A percentile compares a stretch with the other conserved stretches of the same genome.
Conservation (phyloP, 2,113 vertebrate genomes). For the Bothrops jararaca region DNA sequence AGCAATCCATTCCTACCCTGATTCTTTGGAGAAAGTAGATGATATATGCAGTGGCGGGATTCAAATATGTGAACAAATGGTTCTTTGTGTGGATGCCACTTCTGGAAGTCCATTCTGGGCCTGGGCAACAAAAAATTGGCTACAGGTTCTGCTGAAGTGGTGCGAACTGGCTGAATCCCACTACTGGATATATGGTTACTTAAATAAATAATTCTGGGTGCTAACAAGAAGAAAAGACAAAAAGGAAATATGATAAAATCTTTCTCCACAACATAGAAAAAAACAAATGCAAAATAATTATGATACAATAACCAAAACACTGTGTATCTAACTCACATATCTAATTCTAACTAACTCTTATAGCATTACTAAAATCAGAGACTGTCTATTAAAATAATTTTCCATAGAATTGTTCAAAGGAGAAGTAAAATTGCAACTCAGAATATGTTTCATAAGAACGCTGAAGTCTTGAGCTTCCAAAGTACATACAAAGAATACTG, state of each 20-base stretch:
- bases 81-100: too few relatives aligned
- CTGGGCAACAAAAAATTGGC: too few relatives aligned
- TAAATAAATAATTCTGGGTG: neutral
- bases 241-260: neutral
- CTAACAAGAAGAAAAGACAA: neutral
- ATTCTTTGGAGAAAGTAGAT: neutral
- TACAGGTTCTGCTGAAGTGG: too few relatives aligned
- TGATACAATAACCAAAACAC: neutral
- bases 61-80: too few relatives aligned
- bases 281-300: neutral
- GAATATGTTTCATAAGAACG: neutral
- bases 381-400: neutral
- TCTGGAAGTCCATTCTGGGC: too few relatives aligned
- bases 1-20: neutral
- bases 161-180: too few relatives aligned
- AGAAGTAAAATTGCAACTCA: neutral
- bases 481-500: neutral
- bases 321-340: neutral
- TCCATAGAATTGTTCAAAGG: neutral
- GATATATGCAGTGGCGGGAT: neutral
- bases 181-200: neutral
- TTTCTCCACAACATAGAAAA: neutral
- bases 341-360: neutral
- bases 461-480: neutral
- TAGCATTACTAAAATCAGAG: neutral